A percentile compares a stretch with the other conserved stretches of the same genome.
phyloP scores from a whole-genome alignment of 2,797 vertebrate species.

The Ispidina picta region DNA sequence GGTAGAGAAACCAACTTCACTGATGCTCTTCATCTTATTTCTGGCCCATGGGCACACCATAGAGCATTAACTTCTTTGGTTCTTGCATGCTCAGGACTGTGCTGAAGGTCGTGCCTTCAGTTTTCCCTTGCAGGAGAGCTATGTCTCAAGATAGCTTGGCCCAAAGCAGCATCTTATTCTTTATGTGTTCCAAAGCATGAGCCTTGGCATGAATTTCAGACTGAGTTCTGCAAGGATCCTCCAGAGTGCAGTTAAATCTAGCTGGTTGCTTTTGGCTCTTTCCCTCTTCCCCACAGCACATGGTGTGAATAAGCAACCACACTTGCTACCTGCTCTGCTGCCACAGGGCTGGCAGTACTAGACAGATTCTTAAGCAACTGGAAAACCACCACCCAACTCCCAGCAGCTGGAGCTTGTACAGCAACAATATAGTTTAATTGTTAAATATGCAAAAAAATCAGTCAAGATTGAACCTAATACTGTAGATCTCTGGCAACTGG shows the following conservation, averaged over 20 bases:
- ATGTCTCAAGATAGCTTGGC: not conserved
- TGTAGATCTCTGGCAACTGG: not conserved
- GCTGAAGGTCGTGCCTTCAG: not conserved
- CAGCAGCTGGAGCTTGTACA: conserved; percentile 9
- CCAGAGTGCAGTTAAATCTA: not conserved
- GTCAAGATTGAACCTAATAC: not conserved
- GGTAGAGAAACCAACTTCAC: not conserved
- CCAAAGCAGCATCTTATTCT: not conserved
- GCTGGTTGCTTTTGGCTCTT: not conserved
- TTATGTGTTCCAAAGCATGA: not conserved
- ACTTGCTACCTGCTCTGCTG: not conserved
- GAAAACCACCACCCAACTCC: not conserved
- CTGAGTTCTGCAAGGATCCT: not conserved
- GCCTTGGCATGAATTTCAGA: not conserved
- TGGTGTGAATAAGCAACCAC: not conserved
- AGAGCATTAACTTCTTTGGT: not conserved
- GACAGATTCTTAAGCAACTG: not conserved
- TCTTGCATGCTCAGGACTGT: not conserved
- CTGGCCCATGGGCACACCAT: not conserved
- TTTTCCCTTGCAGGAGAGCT: not conserved
- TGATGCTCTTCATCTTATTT: not conserved
- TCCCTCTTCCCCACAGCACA: not conserved
- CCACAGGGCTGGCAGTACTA: not conserved
- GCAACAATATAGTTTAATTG: not conserved
- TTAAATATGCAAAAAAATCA: not conserved